phyloP scores from a whole-genome alignment of 2,113 vertebrate species.

The Eublepharis macularius region DNA sequence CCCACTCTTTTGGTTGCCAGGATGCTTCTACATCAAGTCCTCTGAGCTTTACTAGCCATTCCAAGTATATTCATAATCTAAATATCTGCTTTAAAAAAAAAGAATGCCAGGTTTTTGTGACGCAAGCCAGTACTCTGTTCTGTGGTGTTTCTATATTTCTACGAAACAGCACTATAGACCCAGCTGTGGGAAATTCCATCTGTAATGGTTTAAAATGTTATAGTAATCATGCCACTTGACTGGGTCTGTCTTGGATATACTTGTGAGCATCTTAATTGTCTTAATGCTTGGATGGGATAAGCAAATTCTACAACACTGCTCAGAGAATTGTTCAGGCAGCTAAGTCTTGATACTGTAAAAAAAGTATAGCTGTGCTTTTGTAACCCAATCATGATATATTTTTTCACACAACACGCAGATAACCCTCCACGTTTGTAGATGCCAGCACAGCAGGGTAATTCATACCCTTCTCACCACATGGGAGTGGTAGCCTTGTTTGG shows the following conservation, averaged over 20 bases:
- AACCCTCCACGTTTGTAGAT: background rate
- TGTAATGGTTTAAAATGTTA: background rate
- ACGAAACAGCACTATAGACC: background rate
- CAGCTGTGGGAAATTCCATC: background rate
- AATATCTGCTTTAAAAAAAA: background rate
- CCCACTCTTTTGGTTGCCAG: background rate
- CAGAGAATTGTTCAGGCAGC: background rate
- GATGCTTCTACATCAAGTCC: background rate
- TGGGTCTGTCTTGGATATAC: background rate
- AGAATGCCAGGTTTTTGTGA: background rate
- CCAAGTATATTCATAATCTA: too few relatives aligned
- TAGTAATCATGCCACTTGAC: background rate
- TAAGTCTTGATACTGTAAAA: background rate
- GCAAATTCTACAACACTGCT: background rate
- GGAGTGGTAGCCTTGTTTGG: background rate
- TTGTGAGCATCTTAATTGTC: background rate
- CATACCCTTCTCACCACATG: background rate
- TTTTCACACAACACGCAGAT: background rate
- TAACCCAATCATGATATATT: background rate
- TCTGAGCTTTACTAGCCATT: background rate
- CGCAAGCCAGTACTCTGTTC: background rate
- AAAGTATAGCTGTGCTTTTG: slow-evolving; percentile 18
- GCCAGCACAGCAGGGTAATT: background rate
- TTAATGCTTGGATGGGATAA: background rate
- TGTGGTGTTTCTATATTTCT: background rate